A percentile compares a stretch with the other conserved stretches of the same genome.
phyloP scores from a whole-genome alignment of 2,888 invertebrate species.

The Standfussiana lucernea region DNA sequence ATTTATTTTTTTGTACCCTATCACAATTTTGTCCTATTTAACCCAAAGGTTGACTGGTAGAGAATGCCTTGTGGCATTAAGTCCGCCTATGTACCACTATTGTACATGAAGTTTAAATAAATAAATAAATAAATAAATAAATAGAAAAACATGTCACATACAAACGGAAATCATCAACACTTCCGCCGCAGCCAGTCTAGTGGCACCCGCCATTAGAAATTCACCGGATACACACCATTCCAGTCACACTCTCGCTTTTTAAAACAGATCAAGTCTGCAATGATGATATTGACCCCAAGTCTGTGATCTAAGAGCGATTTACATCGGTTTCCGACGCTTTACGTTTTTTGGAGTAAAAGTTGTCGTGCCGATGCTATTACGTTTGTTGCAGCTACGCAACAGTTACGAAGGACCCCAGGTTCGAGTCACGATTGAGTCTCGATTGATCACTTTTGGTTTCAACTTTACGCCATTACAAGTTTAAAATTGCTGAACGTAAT shows the following conservation, averaged over 20 bases:
- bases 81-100: too few species aligned
- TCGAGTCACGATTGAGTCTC: constrained; percentile 66
- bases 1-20: too few species aligned
- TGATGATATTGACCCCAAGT: constrained; percentile 62
- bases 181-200: constrained; percentile 47
- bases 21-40: too few species aligned
- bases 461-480: constrained; percentile 68
- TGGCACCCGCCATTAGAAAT: constrained; percentile 58
- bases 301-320: constrained; percentile 66
- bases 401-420: constrained; percentile 68
- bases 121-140: too few species aligned
- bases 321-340: constrained; percentile 35
- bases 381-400: constrained; percentile 59
- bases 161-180: constrained; percentile 51
- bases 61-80: too few species aligned
- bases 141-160: constrained; percentile 56
- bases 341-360: constrained; percentile 62
- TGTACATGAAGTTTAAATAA: too few species aligned
- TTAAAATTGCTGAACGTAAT: constrained; percentile 57
- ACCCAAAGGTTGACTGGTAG: too few species aligned
- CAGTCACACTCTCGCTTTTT: constrained; percentile 63
- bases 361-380: constrained; percentile 70
- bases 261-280: constrained; percentile 48
- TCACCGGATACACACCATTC: constrained; percentile 42
- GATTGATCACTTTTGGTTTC: constrained; percentile 70